Evolutionary conservation across 2,113 vertebrate species (phyloP), one percentile per base, ranked within the genome.

Genomic region (Nesogale talazaci): DNA sequence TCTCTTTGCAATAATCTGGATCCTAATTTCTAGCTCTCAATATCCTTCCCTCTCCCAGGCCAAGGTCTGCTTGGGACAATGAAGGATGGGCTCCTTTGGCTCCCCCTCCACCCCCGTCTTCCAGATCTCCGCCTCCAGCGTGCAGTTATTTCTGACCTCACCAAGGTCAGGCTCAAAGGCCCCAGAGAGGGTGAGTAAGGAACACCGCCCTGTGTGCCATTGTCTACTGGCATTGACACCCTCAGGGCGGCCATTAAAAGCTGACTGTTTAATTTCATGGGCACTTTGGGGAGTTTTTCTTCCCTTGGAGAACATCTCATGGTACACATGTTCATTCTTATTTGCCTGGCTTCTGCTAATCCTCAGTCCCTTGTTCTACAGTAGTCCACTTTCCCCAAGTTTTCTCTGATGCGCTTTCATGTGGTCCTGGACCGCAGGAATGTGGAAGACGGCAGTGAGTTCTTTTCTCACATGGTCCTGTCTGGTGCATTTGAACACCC

Each of bases 381-480:
- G 34, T 1, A 17, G 0, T 59, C 69, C 9, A 11, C 3, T 63
- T 20, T 22, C 89, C 6, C 40, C 7, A 27, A 31, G 22, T 3
- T 36, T 7, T 79, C 61, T 42, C 25, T 40, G 0, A 29, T 75
- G 29, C 1, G 1, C 14, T 80, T 2, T 12, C 20, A 29, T 15
- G 7, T 29, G 36, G 22, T 19, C 20, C 12, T 63, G 63, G 59
- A 40, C n/a, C 40, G 1, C n/a, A 82, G 82, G 16, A 56, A 72
- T 12, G 20, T 2, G 38, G 59, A 69, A 52, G 6, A 11, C 27
- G 25, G 0, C 5, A 2, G 11, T 27, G 15, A 6, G 1, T 12
- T 42, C 14, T 65, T 1, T 57, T 70, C 8, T 72, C 20, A 25
- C 1, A 6, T 75, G 31, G 6, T 3, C 19, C 75, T 61, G 61